phyloP scores from a whole-genome alignment of 2,888 invertebrate genomes.

The Ernsta delagoae region DNA sequence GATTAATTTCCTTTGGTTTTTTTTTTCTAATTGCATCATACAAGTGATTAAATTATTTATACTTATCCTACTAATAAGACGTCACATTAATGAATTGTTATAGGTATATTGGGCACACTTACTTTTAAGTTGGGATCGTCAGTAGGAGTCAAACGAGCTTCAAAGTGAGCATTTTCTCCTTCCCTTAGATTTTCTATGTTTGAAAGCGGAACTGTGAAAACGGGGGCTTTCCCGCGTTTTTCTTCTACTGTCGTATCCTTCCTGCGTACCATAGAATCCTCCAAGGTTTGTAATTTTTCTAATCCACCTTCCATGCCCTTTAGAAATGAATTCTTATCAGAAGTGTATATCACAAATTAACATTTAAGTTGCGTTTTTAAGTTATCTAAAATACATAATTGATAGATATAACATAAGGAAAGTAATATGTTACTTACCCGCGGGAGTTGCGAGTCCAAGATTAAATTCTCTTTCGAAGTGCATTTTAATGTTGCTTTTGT shows the following conservation, averaged over 20 bases:
- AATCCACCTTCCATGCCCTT: slow-evolving; percentile 97
- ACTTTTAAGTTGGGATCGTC: slow-evolving; percentile 95
- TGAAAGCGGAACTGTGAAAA: slow-evolving; percentile 94
- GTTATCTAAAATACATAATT: background rate
- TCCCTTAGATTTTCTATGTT: slow-evolving; percentile 95
- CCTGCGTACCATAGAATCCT: slow-evolving; percentile 93
- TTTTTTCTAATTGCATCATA: too few species aligned
- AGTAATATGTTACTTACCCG: slow-evolving; percentile 83
- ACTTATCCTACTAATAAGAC: too few species aligned
- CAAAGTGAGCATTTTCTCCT: slow-evolving; percentile 96
- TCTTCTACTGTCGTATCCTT: slow-evolving; percentile 90
- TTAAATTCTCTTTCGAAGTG: slow-evolving; percentile 94
- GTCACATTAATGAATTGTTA: too few species aligned
- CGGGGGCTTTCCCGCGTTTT: slow-evolving; percentile 93
- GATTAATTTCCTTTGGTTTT: too few species aligned
- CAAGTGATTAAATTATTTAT: too few species aligned
- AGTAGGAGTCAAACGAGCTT: slow-evolving; percentile 94
- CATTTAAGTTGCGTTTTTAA: too few species aligned
- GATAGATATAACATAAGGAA: background rate
- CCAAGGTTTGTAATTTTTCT: slow-evolving; percentile 96
- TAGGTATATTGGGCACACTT: slow-evolving; percentile 23
- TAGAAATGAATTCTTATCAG: slow-evolving; percentile 36
- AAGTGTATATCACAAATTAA: too few species aligned
- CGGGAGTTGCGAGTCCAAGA: slow-evolving; percentile 96
- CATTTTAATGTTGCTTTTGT: slow-evolving; percentile 94